Conservation (phyloP, 2,888 invertebrate species). For the Conchocele bisecta region DNA sequence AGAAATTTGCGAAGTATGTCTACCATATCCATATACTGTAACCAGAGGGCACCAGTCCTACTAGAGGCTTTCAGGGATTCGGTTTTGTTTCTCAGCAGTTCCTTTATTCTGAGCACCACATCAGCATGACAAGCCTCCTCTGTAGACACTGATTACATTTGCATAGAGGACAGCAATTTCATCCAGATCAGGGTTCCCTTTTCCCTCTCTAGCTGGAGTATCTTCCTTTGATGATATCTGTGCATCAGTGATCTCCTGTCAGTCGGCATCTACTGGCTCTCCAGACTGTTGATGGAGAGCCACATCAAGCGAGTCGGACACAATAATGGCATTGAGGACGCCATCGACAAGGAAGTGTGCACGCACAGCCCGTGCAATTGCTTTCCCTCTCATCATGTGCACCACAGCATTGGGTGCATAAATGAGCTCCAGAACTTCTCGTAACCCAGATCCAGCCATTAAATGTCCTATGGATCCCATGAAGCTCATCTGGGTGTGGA, state of each 20-base stretch:
- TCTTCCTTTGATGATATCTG: too few relatives aligned
- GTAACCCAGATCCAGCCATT: slow-evolving; percentile 58
- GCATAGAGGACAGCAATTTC: too few relatives aligned
- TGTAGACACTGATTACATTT: not conserved
- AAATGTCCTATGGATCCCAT: slow-evolving; percentile 58
- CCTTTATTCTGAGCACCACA: not conserved
- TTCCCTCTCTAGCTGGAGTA: too few relatives aligned
- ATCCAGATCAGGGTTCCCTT: too few relatives aligned
- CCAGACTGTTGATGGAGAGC: too few relatives aligned
- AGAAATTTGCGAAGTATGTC: slow-evolving; percentile 12
- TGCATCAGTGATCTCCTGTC: too few relatives aligned
- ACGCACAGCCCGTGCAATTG: slow-evolving; percentile 49
- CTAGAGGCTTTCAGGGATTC: not conserved
- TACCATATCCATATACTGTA: slow-evolving; percentile 41
- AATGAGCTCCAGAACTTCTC: slow-evolving; percentile 53
- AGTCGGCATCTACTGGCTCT: too few relatives aligned
- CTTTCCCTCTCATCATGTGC: slow-evolving; percentile 59
- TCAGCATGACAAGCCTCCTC: not conserved
- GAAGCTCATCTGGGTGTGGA: slow-evolving; percentile 58
- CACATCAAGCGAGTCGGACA: slow-evolving; percentile 1
- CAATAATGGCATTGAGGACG: slow-evolving; percentile 18
- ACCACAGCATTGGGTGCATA: slow-evolving; percentile 60
- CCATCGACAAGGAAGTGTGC: slow-evolving; percentile 52
- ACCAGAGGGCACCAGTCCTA: slow-evolving; percentile 17
- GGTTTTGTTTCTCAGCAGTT: too few relatives aligned